A percentile compares a stretch with the other conserved stretches of the same genome.
phyloP scores from a whole-genome alignment of 2,797 vertebrate genomes.

The Microcaecilia unicolor region DNA sequence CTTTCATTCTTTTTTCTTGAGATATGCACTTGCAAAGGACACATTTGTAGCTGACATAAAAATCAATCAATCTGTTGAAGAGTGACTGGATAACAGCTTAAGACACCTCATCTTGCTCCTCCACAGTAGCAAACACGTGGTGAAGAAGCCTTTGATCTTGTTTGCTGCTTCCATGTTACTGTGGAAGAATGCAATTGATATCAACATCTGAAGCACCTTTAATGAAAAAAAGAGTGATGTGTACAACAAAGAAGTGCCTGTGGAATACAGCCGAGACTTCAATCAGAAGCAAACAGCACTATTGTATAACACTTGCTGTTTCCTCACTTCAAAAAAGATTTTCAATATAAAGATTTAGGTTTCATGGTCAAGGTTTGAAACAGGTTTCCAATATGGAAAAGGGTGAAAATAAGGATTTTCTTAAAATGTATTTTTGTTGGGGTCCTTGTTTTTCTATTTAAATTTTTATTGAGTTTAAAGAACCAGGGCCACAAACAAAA shows the following conservation, averaged over 20 bases:
- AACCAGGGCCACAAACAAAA: too few relatives aligned
- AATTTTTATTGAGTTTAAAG: too few relatives aligned
- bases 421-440: too few relatives aligned
- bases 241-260: slow-evolving; percentile 2
- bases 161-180: background rate
- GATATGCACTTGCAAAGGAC: background rate
- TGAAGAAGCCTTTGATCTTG: slow-evolving; percentile 11
- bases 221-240: background rate
- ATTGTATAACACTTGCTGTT: background rate
- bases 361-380: background rate
- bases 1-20: background rate
- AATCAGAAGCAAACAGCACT: slow-evolving; percentile 1
- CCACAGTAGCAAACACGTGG: background rate
- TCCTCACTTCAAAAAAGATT: slow-evolving; percentile 3
- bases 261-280: slow-evolving; percentile 1
- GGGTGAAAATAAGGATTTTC: too few relatives aligned
- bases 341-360: background rate
- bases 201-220: slow-evolving; percentile 1
- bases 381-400: background rate
- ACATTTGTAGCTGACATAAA: background rate
- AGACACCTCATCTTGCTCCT: background rate
- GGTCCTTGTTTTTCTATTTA: too few relatives aligned
- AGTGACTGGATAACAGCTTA: background rate
- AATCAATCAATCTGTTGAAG: background rate
- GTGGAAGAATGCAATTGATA: background rate